Percentiles rank a stretch among this genome's conserved stretches.
Conservation (phyloP, 1,140 invertebrate species). For the Papilio xuthus region DNA sequence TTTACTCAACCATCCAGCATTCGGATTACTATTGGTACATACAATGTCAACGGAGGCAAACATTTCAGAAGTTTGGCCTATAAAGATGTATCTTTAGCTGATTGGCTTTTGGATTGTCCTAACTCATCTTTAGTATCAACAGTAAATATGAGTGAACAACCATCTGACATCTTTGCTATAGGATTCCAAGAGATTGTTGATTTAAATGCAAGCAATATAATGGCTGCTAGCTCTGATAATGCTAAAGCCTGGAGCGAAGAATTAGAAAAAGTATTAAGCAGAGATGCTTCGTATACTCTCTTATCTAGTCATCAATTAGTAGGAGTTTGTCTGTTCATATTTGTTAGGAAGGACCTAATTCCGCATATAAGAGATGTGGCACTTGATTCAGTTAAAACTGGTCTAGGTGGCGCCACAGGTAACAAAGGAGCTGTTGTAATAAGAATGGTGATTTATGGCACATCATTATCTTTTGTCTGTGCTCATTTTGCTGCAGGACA, state of each 20-base stretch:
- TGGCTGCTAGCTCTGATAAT: conserved; percentile 98
- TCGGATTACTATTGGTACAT: conserved; percentile 95
- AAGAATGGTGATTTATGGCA: conserved; percentile 94
- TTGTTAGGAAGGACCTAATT: conserved; percentile 93
- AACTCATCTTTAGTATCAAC: conserved; percentile 82
- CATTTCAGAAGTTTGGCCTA: conserved; percentile 98
- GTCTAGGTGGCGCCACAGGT: conserved; percentile 96
- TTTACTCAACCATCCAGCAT: conserved; percentile 89
- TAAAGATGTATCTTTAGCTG: conserved; percentile 95
- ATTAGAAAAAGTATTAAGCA: conserved; percentile 94
- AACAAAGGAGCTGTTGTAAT: conserved; percentile 99
- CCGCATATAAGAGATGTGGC: conserved; percentile 95
- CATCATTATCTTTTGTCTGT: conserved; percentile 98
- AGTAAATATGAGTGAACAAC: conserved; percentile 82
- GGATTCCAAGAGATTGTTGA: conserved; percentile 99
- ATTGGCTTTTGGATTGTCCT: conserved; percentile 95
- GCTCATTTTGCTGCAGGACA: conserved; percentile 99
- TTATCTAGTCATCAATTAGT: conserved; percentile 98
- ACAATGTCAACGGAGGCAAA: conserved; percentile 99
- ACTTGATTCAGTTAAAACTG: conserved; percentile 98
- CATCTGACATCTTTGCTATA: conserved; percentile 97
- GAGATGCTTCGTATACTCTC: conserved; percentile 94
- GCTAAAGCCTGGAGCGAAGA: conserved; percentile 98
- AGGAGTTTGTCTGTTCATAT: conserved; percentile 98
- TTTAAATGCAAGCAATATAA: conserved; percentile 98